A percentile compares a stretch with the other conserved stretches of the same genome.
Evolutionary conservation across 2,797 vertebrate species (phyloP).

Genomic region (Antrozous pallidus): DNA sequence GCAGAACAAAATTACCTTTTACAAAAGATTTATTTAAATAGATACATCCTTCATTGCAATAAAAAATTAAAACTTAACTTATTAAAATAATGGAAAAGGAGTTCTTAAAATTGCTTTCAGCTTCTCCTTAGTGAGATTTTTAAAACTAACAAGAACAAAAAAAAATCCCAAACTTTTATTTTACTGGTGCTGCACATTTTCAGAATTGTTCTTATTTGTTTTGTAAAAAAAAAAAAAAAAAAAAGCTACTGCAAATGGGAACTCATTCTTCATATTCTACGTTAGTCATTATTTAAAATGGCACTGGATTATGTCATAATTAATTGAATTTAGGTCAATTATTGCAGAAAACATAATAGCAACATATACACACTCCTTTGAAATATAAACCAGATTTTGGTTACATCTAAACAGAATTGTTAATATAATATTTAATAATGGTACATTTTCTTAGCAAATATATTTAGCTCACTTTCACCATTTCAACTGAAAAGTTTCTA

Average conservation of each 20-base stretch:
- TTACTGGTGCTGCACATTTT: background rate
- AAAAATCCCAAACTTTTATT: background rate
- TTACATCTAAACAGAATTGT: background rate
- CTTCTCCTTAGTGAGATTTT: background rate
- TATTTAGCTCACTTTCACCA: background rate
- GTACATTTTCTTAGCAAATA: conserved; percentile 13
- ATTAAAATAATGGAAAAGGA: conserved; percentile 33
- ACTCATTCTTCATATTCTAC: background rate
- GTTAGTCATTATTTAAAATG: conserved; percentile 10
- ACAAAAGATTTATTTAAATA: conserved; percentile 34
- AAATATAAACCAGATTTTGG: conserved; percentile 3
- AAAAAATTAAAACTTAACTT: conserved; percentile 40
- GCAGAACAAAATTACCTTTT: conserved; percentile 55
- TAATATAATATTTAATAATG: background rate
- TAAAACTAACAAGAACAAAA: background rate
- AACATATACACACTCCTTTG: background rate
- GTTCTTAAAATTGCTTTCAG: background rate
- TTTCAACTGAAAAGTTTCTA: background rate
- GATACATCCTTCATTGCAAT: conserved; percentile 9
- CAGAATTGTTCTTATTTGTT: background rate
- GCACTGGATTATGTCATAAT: background rate
- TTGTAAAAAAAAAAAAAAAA: background rate
- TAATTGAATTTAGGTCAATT: conserved; percentile 27
- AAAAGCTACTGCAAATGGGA: background rate
- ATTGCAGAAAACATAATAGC: background rate